Evolutionary conservation across 1,140 invertebrate species (phyloP), one percentile per base, ranked within the genome.

Genomic region (Achatina immaculata): DNA sequence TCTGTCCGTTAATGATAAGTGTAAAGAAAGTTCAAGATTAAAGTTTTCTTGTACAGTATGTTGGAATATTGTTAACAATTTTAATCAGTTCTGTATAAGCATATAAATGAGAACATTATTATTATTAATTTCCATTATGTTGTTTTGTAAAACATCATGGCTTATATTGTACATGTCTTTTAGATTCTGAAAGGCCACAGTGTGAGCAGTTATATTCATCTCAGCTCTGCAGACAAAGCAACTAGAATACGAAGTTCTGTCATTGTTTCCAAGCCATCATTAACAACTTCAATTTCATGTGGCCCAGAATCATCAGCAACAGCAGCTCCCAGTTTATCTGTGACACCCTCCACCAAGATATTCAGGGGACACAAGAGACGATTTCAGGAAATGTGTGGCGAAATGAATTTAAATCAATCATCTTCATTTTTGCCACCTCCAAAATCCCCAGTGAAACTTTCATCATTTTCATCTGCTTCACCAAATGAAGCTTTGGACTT

Each of bases 341-440:
- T 31, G 14, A 48, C 28, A 74, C 28, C 24, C 19, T 38, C 74
- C 11, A 31, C 65, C 0, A 80, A 80, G 40, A 80, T 80, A 80
- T 80, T 80, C 58, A 21, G 55, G 9, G 78, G 78, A 34, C 78
- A 80, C 36, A 80, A 80, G 58, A 48, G 78, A 28, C 69, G 78
- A 43, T 66, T 80, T 40, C 43, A 80, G 36, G 78, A 80, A 72
- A 71, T 80, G 78, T 80, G 78, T 38, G 31, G 28, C 19, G 78
- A 80, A 24, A 58, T 21, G 3, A 55, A 51, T 11, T 38, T 68
- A 36, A n/a, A 78, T 38, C 9, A 9, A 45, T 28, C 34, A 34
- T 68, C 76, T 68, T 28, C 24, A 11, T 36, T 36, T 68, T 28
- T 24, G n/a, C 36, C 19, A 3, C 68, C 68, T 4, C 16, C 42